Conservation (phyloP, 2,888 invertebrate genomes). For the Melinaea menophilus region DNA sequence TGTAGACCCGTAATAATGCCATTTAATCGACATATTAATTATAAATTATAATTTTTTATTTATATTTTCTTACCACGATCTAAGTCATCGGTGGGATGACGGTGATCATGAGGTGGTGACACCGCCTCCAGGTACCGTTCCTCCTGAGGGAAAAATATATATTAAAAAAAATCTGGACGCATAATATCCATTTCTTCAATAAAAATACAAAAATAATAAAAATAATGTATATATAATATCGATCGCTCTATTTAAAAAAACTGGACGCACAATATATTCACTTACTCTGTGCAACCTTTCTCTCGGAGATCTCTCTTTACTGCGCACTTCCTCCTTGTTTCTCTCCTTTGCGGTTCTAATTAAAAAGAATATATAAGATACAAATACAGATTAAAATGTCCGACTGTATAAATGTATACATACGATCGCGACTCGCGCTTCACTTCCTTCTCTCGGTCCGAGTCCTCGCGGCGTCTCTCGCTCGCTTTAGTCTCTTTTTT, state of each 20-base stretch:
- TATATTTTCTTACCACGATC: conserved; percentile 60
- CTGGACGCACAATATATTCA: neutral
- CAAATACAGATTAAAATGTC: too few species aligned
- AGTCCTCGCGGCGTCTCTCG: conserved; percentile 64
- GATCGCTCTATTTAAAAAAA: neutral
- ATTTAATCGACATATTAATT: too few species aligned
- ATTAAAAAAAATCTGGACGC: conserved; percentile 28
- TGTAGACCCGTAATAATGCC: too few species aligned
- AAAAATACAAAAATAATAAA: too few species aligned
- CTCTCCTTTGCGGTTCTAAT: conserved; percentile 76
- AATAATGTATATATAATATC: neutral
- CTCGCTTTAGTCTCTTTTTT: conserved; percentile 58
- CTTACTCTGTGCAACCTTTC: conserved; percentile 68
- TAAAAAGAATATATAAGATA: conserved; percentile 5
- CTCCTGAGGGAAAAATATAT: conserved; percentile 50
- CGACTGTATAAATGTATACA: conserved; percentile 24
- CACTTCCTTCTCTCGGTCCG: conserved; percentile 64
- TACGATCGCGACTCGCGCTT: conserved; percentile 70
- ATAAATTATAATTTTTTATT: too few species aligned
- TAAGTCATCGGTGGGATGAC: conserved; percentile 69
- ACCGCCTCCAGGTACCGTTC: conserved; percentile 72
- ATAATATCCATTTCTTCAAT: neutral
- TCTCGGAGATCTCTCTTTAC: conserved; percentile 75
- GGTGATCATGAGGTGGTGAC: conserved; percentile 74
- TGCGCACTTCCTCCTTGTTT: conserved; percentile 79